Evolutionary conservation across 1,140 invertebrate genomes (phyloP).

Genomic region (Drosophila leontia): DNA sequence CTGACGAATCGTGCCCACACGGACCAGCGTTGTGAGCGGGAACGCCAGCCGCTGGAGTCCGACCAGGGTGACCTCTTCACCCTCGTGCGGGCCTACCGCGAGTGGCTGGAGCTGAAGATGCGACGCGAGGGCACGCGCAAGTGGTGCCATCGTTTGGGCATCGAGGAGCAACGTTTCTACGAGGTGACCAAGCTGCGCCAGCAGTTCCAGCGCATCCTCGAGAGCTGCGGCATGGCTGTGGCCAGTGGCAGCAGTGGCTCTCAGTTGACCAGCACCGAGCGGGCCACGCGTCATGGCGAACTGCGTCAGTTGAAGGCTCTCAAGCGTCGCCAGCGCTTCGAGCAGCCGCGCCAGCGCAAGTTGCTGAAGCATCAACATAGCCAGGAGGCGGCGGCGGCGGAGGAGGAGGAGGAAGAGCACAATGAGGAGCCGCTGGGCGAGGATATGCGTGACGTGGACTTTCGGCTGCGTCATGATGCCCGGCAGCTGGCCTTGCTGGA

Average conservation of each 20-base stretch:
- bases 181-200: conserved; percentile 96
- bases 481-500: conserved; percentile 87
- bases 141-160: conserved; percentile 94
- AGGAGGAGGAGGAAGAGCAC: conserved; percentile 85
- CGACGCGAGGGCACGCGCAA: conserved; percentile 86
- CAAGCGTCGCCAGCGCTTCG: conserved; percentile 88
- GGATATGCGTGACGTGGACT: conserved; percentile 97
- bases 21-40: conserved; percentile 91
- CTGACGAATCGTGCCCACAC: conserved; percentile 95
- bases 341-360: conserved; percentile 90
- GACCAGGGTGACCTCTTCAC: conserved; percentile 97
- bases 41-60: conserved; percentile 61
- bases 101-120: conserved; percentile 93
- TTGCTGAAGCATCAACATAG: conserved; percentile 87
- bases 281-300: conserved; percentile 93
- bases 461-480: conserved; percentile 91
- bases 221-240: conserved; percentile 89
- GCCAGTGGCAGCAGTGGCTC: conserved; percentile 1
- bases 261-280: conserved; percentile 90
- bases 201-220: conserved; percentile 94
- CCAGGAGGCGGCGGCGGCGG: conserved; percentile 46
- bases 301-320: conserved; percentile 93
- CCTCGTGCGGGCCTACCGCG: conserved; percentile 94
- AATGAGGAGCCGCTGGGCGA: conserved; percentile 86
- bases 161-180: conserved; percentile 98